Conservation (phyloP, 2,888 invertebrate species). For the Lissonota sp. region DNA sequence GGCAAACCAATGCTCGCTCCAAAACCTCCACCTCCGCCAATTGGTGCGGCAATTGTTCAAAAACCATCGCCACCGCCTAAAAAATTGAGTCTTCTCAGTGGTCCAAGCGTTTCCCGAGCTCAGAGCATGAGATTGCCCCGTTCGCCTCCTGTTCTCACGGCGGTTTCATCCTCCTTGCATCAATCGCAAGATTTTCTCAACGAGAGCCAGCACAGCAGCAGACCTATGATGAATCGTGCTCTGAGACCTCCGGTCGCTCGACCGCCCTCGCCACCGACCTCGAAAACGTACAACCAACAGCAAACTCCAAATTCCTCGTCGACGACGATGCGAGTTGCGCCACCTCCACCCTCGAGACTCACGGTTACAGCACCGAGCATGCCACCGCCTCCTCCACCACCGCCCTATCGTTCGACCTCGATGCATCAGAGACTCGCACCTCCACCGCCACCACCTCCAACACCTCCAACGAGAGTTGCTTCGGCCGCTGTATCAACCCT, state of each 20-base stretch:
- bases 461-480: constrained; percentile 71
- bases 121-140: constrained; percentile 94
- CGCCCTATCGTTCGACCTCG: constrained; percentile 77
- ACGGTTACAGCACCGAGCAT: constrained; percentile 79
- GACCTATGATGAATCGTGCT: constrained; percentile 83
- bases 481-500: constrained; percentile 84
- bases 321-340: constrained; percentile 47
- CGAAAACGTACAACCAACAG: constrained; percentile 63
- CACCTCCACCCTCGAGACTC: constrained; percentile 73
- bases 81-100: constrained; percentile 84
- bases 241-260: constrained; percentile 86
- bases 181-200: constrained; percentile 85
- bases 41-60: constrained; percentile 72
- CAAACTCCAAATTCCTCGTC: constrained; percentile 19
- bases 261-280: constrained; percentile 86
- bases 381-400: constrained; percentile 81
- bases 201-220: constrained; percentile 81
- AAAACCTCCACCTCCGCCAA: constrained; percentile 89
- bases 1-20: constrained; percentile 94
- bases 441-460: constrained; percentile 72
- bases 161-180: constrained; percentile 84
- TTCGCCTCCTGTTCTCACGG: constrained; percentile 86
- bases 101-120: constrained; percentile 88
- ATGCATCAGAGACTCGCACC: constrained; percentile 70
- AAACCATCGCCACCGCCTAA: constrained; percentile 89